Conservation (phyloP, 2,888 invertebrate species). For the Seira sanloemensis region DNA sequence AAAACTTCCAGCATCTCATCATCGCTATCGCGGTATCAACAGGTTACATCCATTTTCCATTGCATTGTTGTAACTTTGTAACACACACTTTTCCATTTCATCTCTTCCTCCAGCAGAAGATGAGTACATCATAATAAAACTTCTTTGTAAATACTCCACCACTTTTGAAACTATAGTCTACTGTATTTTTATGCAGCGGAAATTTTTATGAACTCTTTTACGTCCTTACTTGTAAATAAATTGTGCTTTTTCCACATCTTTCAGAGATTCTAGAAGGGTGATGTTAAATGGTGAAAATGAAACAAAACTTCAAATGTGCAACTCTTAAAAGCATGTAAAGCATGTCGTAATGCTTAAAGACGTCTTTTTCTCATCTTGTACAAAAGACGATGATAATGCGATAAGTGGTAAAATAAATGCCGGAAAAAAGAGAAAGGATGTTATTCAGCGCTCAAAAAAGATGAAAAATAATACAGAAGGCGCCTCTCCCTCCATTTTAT, state of each 20-base stretch:
- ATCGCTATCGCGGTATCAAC: slow-evolving; percentile 19
- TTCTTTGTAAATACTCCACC: too few relatives aligned
- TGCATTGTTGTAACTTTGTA: not conserved
- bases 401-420: slow-evolving; percentile 38
- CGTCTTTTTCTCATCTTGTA: not conserved
- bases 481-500: slow-evolving; percentile 36
- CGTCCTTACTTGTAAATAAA: too few relatives aligned
- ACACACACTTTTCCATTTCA: not conserved
- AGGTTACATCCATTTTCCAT: slow-evolving; percentile 22
- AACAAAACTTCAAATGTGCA: not conserved
- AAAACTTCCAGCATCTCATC: not conserved
- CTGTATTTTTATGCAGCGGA: too few relatives aligned
- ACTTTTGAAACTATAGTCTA: too few relatives aligned
- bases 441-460: not conserved
- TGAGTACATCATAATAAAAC: too few relatives aligned
- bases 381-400: slow-evolving; percentile 18
- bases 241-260: too few relatives aligned
- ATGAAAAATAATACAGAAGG: slow-evolving; percentile 28
- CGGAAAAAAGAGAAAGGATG: slow-evolving; percentile 31
- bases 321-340: not conserved
- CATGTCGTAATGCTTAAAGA: not conserved
- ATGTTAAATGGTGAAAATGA: not conserved
- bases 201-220: too few relatives aligned
- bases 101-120: not conserved
- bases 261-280: not conserved